Base-by-base conservation (phyloP, 2,113 vertebrate species). In the Anseranas semipalmata region DNA sequence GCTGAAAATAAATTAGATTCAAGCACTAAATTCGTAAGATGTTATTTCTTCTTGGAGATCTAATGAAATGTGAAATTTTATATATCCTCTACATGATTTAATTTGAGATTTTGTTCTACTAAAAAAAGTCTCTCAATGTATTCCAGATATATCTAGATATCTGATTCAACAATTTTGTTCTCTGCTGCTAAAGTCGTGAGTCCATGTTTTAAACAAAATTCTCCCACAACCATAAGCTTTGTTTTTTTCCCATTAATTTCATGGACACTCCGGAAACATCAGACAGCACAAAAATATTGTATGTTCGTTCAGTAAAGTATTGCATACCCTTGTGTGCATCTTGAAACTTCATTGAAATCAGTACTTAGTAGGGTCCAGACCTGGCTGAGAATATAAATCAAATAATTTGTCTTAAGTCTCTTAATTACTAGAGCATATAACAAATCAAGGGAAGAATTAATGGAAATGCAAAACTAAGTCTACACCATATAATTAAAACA, bases 11-110 rank as follows among this genome's bases (percentile, higher is more conserved):
- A 87, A 93, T 79, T 68, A 70, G 16, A 93, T 83, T 93, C 10
- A 56, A 83, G 18, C 12, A 46, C 39, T 95, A 65, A 84, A 89
- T 95, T 95, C 9, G 73, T 46, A 58, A 89, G 22, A 86, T 85
- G 15, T 62, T 28, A 63, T 93, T 95, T 96, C 12, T 92, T 92
- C 35, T 65, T 83, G 48, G 25, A 76, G 12, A 71, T 65, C 45
- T 93, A 91, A 91, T 68, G 39, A 89, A 90, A 96, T 93, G 90
- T 93, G 33, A 46, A 46, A 82, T 88, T 91, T 91, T 87, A 62
- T 84, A 35, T 33, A 27, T 62, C 66, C 15, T 10, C 11, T 65
- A 66, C 2, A 10, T 80, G 9, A 91, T 94, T 97, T 83, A 79
- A 87, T 90, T 76, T 72, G 33, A 82, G 24, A 82, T 78, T 75